Base-by-base conservation (phyloP, 1,140 invertebrate species). In the Marisa cornuarietis region DNA sequence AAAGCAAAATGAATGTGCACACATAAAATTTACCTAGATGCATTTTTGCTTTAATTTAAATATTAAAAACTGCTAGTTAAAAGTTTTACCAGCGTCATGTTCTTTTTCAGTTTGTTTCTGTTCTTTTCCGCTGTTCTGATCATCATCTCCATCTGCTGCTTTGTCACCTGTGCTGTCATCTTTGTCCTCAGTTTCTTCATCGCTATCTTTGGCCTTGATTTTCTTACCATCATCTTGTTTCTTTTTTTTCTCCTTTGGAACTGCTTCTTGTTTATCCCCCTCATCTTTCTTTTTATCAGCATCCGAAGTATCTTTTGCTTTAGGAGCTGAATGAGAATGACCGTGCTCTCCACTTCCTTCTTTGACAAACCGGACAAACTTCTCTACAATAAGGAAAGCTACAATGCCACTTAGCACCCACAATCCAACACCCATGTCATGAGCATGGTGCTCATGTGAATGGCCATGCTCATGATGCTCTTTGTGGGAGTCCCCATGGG, bases 401-500 rank as follows among this genome's bases (percentile, higher is more conserved):
- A 98, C 94, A 78, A 99, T 97, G n/a, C 97, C 97, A 71, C 94
- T 93, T 4, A 99, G 91, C 4, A 98, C 95, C 91, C 95, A 96
- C 14, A 98, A 90, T n/a, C 97, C 97, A 49, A 98, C 95, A 49
- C 93, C 94, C 91, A 96, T 94, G 85, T 98, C 95, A 81, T 89
- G 88, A 22, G 78, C 68, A 89, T 82, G 81, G 22, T 31, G 22
- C 13, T 80, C 62, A 61, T 81, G 71, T 52, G 84, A 81, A 84
- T 95, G 93, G 77, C 87, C 89, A 83, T 93, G 92, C 6, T 85
- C 86, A 85, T 95, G 93, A 14, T 85, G 81, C 82, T 93, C 87
- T 8, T 83, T 84, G 75, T 90, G 88, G 54, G 84, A 80, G 85
- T 95, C 93, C 76, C 87, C 89, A 84, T 93, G 92, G 7, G 85